Conservation (phyloP, 2,113 vertebrate species). For the Pelusios castaneus region DNA sequence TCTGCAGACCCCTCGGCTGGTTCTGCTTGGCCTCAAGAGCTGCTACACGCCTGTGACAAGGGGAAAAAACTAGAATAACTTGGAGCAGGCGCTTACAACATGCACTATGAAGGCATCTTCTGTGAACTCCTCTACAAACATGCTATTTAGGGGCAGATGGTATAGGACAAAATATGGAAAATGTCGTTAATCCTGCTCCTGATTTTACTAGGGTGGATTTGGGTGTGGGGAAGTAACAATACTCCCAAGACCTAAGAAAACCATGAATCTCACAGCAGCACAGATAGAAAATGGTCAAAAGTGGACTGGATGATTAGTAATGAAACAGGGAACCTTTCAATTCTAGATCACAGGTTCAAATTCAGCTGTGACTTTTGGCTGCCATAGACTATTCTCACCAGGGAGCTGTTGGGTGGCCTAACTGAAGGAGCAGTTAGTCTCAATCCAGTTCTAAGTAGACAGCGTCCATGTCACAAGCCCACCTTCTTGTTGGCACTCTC, state of each 20-base stretch:
- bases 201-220: background rate
- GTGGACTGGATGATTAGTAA: background rate
- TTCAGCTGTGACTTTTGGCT: background rate
- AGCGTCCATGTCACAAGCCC: background rate
- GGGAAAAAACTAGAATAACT: conserved; percentile 3
- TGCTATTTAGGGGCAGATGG: background rate
- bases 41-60: conserved; percentile 86
- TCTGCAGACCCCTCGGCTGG: conserved; percentile 62
- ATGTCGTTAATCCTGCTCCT: background rate
- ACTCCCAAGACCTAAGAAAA: background rate
- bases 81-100: background rate
- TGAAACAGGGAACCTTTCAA: background rate
- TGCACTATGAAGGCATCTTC: background rate
- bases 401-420: background rate
- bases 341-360: background rate
- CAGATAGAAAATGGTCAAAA: background rate
- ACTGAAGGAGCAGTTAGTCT: background rate
- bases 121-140: background rate
- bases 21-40: conserved; percentile 89
- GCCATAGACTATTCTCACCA: background rate
- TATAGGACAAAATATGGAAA: background rate
- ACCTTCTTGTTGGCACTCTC: background rate
- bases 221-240: background rate
- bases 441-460: background rate
- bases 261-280: background rate